Base-by-base conservation (phyloP, 2,113 vertebrate species). In the Chloroceryle aenea region DNA sequence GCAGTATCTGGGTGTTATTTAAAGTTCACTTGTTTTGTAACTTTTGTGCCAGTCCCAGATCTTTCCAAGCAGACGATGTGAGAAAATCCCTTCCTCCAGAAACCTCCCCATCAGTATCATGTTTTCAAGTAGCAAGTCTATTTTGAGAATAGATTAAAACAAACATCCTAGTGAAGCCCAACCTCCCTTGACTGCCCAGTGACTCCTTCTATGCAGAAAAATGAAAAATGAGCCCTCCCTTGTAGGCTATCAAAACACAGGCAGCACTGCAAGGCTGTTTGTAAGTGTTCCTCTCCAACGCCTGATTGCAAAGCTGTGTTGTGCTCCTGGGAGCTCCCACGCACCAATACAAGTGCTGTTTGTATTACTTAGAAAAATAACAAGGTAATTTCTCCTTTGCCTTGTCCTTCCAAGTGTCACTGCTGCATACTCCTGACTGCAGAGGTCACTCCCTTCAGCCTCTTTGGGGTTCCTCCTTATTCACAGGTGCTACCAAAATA, bases 321-420 rank as follows among this genome's bases (percentile, higher is more conserved):
- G 18, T 74, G 64, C 84, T 95, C 80, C 89, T 63, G 72, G 80
- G 91, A 95, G 32, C 89, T 95, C 64, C 89, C 86, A 77, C 84
- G 50, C 90, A 88, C 42, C 61, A 34, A 38, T 30, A 56, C 52
- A 64, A 91, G 58, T 36, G 74, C 71, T 76, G 68, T 93, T 95
- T 84, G 16, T 68, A 67, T 72, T 95, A 47, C 61, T 95, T 61
- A 84, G 48, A 68, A 92, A 93, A 96, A 94, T 58, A 92, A 78
- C 1, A 6, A 95, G 84, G 68, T 61, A 48, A 81, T 95, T 96
- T 90, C 68, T 90, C 73, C 83, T 96, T 86, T 1, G 1, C 34
- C 68, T 88, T 69, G 71, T 87, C 95, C 85, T 94, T 94, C 79
- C 68, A 91, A 75, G 61, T 93, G 88, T 56, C 79, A 64, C 23